These are phyloP conservation scores for Pangasius krempfi DNA, from an alignment of 2,797 vertebrate genomes.

Conservation along the genomic window DNA sequence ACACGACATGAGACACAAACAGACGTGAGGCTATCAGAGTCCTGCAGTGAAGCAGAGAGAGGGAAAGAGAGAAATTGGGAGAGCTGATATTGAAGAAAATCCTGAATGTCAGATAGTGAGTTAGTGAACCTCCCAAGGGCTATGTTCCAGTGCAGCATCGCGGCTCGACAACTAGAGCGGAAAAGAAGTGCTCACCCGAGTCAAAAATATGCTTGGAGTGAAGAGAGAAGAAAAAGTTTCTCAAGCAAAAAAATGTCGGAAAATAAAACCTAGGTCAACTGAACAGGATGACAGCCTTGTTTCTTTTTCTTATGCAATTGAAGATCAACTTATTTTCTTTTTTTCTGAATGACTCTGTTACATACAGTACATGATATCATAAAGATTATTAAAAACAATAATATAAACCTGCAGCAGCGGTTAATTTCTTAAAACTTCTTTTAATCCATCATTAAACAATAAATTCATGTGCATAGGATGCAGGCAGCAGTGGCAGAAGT, in stretches of 20 bases:
- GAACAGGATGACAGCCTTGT: conserved; percentile 19
- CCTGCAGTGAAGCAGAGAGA: conserved; percentile 36
- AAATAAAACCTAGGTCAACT: conserved; percentile 34
- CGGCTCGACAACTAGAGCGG: conserved; percentile 52
- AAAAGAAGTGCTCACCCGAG: conserved; percentile 47
- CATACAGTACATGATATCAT: conserved; percentile 15
- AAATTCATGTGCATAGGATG: background rate
- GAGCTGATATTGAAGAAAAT: conserved; percentile 48
- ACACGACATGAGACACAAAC: conserved; percentile 42
- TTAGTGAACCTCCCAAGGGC: conserved; percentile 51
- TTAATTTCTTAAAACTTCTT: background rate
- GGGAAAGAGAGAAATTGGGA: conserved; percentile 24
- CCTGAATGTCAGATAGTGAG: conserved; percentile 53
- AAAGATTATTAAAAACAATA: background rate
- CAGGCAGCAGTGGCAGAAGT: background rate
- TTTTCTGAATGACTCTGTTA: background rate
- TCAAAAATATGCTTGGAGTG: conserved; percentile 35
- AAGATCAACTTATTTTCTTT: background rate
- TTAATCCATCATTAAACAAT: background rate
- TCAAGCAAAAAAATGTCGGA: background rate
- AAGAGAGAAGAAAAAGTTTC: conserved; percentile 37
- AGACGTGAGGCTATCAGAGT: conserved; percentile 36
- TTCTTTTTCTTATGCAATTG: background rate
- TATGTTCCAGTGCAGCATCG: conserved; percentile 37
- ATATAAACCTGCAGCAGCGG: background rate